Base-by-base conservation (phyloP, 2,888 invertebrate genomes). In the Himalopsyche kuldschensis region DNA sequence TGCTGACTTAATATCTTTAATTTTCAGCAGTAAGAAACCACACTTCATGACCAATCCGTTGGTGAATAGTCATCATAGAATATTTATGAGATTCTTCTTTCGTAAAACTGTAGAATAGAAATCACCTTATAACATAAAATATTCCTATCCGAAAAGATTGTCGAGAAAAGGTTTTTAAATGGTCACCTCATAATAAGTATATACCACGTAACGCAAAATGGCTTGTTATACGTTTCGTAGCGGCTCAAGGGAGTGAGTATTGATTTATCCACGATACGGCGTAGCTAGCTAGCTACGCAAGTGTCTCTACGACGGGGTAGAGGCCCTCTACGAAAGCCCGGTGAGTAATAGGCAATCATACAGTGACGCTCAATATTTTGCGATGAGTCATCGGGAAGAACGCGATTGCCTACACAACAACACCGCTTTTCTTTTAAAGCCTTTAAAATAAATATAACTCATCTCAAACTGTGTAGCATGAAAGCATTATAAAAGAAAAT, bases 321-420 rank as follows among this genome's bases (percentile, higher is more conserved):
- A 69, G 69, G 69, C 69, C 69, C 55, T 27, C 41, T 27, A 31
- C 69, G 63, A 47, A 31, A 63, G 55, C 20, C 63, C 80, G 80
- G 46, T 80, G 47, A 80, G 55, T 48, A 80, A 80, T 80, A 63
- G 80, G 80, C 80, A 63, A 63, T 63, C 41, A 31, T 41, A 20
- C 27, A 35, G 81, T 20, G 75, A 41, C 75, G 77, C 77, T 77
- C 77, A 77, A 77, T 35, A 41, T 77, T 77, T 77, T 77, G 41
- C 77, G 69, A 69, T 69, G 30, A 69, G 11, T 69, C 69, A 69
- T 69, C 69, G 69, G 69, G 69, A 69, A 69, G 24, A 69, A 27
- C 69, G 24, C 41, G 15, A 41, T 41, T 41, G 41, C 41, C 41
- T 41, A 15, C 41, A 41, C 4, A 41, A 41, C 41, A 41, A 11